A percentile compares a stretch with the other conserved stretches of the same genome.
Conservation (phyloP, 2,797 vertebrate genomes). For the Clarias laeviceps region DNA sequence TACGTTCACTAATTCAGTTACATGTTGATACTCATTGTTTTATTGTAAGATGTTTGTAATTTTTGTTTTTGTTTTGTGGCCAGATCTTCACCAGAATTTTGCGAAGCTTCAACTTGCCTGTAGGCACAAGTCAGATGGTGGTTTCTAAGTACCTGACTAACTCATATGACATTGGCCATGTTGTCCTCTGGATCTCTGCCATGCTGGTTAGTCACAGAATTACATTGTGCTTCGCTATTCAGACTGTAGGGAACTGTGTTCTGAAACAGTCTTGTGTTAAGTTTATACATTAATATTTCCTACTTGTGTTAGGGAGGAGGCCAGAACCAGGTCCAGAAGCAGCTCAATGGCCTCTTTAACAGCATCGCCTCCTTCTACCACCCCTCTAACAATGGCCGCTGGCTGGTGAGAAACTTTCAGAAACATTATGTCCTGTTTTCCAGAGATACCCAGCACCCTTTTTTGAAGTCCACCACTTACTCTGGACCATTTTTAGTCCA, state of each 20-base stretch:
- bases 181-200: slow-evolving; percentile 94
- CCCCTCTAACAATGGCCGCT: slow-evolving; percentile 95
- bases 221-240: neutral
- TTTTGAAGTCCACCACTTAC: neutral
- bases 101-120: slow-evolving; percentile 94
- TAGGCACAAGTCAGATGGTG: slow-evolving; percentile 92
- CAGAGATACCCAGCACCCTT: neutral
- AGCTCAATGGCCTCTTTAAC: slow-evolving; percentile 90
- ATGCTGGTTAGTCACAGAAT: slow-evolving; percentile 81
- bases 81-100: slow-evolving; percentile 97
- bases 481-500: slow-evolving; percentile 30
- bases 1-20: neutral
- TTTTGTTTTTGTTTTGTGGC: slow-evolving; percentile 21
- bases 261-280: neutral
- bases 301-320: slow-evolving; percentile 82
- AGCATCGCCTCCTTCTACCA: slow-evolving; percentile 97
- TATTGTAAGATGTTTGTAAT: slow-evolving; percentile 10
- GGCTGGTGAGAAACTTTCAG: slow-evolving; percentile 79
- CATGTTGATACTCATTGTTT: neutral
- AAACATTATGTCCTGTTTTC: slow-evolving; percentile 1
- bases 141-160: slow-evolving; percentile 90
- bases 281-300: neutral
- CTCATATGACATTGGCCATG: slow-evolving; percentile 91
- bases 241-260: neutral
- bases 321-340: slow-evolving; percentile 90